Evolutionary conservation across 2,113 vertebrate species (phyloP).

Genomic region (Ellobius talpinus): DNA sequence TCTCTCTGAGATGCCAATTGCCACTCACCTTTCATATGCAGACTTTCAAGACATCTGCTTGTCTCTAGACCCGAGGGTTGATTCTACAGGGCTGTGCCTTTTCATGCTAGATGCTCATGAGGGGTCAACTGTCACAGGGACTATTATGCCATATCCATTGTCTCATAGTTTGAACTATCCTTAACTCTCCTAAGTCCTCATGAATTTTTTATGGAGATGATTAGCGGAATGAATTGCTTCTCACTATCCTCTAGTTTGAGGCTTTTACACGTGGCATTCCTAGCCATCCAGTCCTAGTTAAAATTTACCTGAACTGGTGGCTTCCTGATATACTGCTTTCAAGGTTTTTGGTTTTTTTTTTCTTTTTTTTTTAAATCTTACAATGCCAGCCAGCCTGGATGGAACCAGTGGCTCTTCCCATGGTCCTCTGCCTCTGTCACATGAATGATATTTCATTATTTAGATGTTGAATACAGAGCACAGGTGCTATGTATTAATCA

Average conservation of each 20-base stretch:
- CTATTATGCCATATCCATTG: background rate
- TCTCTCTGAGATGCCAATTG: background rate
- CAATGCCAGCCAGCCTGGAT: background rate
- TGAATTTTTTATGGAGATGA: background rate
- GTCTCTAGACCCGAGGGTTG: background rate
- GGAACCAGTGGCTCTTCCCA: background rate
- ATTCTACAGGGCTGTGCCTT: background rate
- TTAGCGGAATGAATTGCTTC: slow-evolving; percentile 10
- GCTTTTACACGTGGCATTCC: background rate
- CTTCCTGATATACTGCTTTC: background rate
- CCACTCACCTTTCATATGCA: background rate
- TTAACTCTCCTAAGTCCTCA: slow-evolving; percentile 9
- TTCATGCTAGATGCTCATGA: background rate
- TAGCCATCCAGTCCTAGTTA: background rate
- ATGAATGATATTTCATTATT: slow-evolving; percentile 60
- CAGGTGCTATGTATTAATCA: slow-evolving; percentile 65
- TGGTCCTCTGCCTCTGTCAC: background rate
- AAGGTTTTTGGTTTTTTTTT: background rate
- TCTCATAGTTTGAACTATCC: background rate
- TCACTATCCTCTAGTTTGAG: background rate
- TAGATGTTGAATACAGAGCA: slow-evolving; percentile 46
- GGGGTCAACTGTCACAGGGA: background rate
- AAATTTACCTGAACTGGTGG: slow-evolving; percentile 12
- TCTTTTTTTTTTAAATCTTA: background rate
- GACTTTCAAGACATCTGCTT: background rate